Conservation (phyloP, 2,888 invertebrate genomes). For the Toxonevra muliebris region DNA sequence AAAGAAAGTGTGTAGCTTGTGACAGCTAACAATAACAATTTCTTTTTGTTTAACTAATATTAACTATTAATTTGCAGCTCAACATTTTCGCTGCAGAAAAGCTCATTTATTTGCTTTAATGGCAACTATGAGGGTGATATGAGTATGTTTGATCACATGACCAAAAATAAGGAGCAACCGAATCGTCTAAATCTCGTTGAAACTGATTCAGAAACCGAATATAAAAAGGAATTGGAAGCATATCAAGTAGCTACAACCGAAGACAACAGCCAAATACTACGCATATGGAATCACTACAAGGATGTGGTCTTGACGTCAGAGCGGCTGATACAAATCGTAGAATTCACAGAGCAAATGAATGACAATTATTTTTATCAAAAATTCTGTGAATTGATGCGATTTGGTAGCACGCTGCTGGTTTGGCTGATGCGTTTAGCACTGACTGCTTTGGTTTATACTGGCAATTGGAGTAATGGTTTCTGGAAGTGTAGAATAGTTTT, state of each 20-base stretch:
- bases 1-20: too few species aligned
- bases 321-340: slow-evolving; percentile 22
- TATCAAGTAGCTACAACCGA: neutral
- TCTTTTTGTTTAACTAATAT: too few species aligned
- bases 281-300: slow-evolving; percentile 27
- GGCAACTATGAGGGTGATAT: slow-evolving; percentile 52
- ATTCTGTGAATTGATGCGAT: slow-evolving; percentile 22
- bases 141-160: slow-evolving; percentile 32
- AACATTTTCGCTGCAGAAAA: neutral
- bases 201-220: slow-evolving; percentile 52
- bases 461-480: slow-evolving; percentile 30
- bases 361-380: slow-evolving; percentile 26
- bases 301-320: slow-evolving; percentile 9
- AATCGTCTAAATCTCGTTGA: slow-evolving; percentile 40
- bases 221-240: slow-evolving; percentile 25
- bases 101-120: slow-evolving; percentile 34
- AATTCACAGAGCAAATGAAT: slow-evolving; percentile 22
- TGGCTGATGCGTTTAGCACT: slow-evolving; percentile 12
- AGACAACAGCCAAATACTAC: slow-evolving; percentile 1
- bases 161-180: neutral
- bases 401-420: neutral
- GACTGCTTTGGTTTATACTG: slow-evolving; percentile 16
- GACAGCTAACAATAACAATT: too few species aligned
- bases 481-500: slow-evolving; percentile 44
- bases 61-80: neutral